Percentiles rank a stretch among this genome's conserved stretches.
Evolutionary conservation across 2,797 vertebrate species (phyloP).

Genomic region (Melanotaenia pygmaea): DNA sequence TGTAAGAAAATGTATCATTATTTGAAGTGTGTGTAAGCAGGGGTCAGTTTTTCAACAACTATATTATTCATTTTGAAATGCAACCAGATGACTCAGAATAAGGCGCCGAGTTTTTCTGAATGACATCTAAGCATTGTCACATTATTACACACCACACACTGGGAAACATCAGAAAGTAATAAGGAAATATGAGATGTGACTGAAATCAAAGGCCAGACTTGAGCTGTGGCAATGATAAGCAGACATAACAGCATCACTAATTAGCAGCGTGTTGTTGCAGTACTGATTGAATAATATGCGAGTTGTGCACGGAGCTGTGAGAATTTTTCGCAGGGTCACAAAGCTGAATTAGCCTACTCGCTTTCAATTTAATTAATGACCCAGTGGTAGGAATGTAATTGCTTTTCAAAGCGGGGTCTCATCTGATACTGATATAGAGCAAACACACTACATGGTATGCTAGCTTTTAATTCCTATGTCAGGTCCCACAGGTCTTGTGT

Average conservation of each 20-base stretch:
- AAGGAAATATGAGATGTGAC: conserved; percentile 47
- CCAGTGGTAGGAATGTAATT: conserved; percentile 64
- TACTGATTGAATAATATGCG: conserved; percentile 66
- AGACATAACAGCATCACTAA: conserved; percentile 64
- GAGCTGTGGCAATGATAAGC: conserved; percentile 48
- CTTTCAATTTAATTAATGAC: conserved; percentile 75
- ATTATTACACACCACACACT: conserved; percentile 24
- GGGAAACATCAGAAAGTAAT: conserved; percentile 38
- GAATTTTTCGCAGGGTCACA: conserved; percentile 61
- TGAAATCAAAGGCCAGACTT: conserved; percentile 59
- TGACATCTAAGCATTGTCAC: not conserved
- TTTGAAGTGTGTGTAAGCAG: not conserved
- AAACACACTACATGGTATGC: conserved; percentile 34
- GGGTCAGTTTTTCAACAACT: not conserved
- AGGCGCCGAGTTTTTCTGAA: conserved; percentile 10
- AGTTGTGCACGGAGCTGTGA: conserved; percentile 57
- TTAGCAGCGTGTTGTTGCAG: conserved; percentile 54
- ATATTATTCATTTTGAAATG: not conserved
- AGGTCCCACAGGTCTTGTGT: conserved; percentile 41
- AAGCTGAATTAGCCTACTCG: conserved; percentile 69
- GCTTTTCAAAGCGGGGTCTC: conserved; percentile 63
- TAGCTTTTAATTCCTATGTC: conserved; percentile 43
- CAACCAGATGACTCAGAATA: conserved; percentile 9
- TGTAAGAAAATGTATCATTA: not conserved
- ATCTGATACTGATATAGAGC: conserved; percentile 56